A percentile compares a stretch with the other conserved stretches of the same genome.
phyloP scores from a whole-genome alignment of 2,888 invertebrate genomes.

The Lasioglossum pauxillum region DNA sequence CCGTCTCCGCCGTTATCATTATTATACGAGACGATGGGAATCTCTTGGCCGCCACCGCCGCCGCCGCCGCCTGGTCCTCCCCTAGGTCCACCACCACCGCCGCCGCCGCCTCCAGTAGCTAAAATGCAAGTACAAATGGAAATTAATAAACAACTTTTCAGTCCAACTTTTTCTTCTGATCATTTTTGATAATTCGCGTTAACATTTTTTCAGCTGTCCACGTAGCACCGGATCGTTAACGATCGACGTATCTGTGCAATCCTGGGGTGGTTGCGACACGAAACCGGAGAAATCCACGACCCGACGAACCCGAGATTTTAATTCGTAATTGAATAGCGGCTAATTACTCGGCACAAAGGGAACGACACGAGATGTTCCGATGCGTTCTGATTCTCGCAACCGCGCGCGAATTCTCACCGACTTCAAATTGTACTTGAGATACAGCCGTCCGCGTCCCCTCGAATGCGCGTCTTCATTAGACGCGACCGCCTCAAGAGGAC shows the following conservation, averaged over 20 bases:
- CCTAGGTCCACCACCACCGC: constrained; percentile 65
- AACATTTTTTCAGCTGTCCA: neutral
- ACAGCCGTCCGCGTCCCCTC: neutral
- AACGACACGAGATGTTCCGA: constrained; percentile 30
- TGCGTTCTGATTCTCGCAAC: constrained; percentile 55
- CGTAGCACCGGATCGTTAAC: constrained; percentile 33
- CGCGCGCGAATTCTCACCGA: constrained; percentile 45
- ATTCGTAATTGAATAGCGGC: constrained; percentile 52
- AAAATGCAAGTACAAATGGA: constrained; percentile 10
- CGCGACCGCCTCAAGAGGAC: constrained; percentile 32
- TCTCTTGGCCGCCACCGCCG: constrained; percentile 71
- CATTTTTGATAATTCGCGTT: neutral
- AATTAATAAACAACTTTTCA: neutral
- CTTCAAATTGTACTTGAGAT: constrained; percentile 37
- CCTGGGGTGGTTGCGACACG: constrained; percentile 34
- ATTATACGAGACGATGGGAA: constrained; percentile 77
- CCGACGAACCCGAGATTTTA: constrained; percentile 41
- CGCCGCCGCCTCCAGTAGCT: constrained; percentile 58
- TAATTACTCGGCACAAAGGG: constrained; percentile 52
- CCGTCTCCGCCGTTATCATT: constrained; percentile 80
- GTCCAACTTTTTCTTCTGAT: neutral
- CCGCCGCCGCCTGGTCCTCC: constrained; percentile 61
- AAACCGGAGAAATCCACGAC: constrained; percentile 39
- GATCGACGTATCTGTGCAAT: constrained; percentile 40
- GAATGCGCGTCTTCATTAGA: constrained; percentile 46